Evolutionary conservation across 2,113 vertebrate genomes (phyloP).

Genomic region (Perca flavescens): DNA sequence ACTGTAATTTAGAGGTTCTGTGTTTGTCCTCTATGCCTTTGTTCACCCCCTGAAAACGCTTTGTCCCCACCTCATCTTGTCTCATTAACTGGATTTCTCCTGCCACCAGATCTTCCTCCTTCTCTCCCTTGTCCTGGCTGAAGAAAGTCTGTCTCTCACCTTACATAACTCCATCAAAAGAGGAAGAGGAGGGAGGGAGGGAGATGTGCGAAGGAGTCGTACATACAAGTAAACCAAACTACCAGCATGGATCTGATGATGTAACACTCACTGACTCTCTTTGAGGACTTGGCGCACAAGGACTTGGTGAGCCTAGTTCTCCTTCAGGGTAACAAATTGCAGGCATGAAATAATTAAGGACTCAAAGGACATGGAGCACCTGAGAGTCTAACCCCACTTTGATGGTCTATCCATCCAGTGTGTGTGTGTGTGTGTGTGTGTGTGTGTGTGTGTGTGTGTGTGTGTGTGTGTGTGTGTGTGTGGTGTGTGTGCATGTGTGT

Average conservation of each 20-base stretch:
- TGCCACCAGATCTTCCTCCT: background rate
- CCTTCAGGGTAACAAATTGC: conserved; percentile 36
- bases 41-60: background rate
- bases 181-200: background rate
- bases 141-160: conserved; percentile 14
- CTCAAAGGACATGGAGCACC: conserved; percentile 48
- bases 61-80: background rate
- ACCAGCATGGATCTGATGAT: conserved; percentile 41
- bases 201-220: conserved; percentile 41
- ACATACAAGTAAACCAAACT: conserved; percentile 39
- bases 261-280: conserved; percentile 17
- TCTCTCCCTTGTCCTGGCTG: background rate
- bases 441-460: background rate
- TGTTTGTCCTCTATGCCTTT: background rate
- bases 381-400: conserved; percentile 40
- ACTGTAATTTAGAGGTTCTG: background rate
- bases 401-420: conserved; percentile 32
- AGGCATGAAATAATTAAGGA: conserved; percentile 57
- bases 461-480: no score
- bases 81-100: background rate
- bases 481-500: background rate
- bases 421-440: background rate
- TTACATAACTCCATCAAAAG: conserved; percentile 3
- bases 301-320: conserved; percentile 29
- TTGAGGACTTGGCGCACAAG: conserved; percentile 15